These are phyloP conservation scores for Agapornis canus DNA, from an alignment of 2,797 vertebrate species.

Conservation along the genomic window DNA sequence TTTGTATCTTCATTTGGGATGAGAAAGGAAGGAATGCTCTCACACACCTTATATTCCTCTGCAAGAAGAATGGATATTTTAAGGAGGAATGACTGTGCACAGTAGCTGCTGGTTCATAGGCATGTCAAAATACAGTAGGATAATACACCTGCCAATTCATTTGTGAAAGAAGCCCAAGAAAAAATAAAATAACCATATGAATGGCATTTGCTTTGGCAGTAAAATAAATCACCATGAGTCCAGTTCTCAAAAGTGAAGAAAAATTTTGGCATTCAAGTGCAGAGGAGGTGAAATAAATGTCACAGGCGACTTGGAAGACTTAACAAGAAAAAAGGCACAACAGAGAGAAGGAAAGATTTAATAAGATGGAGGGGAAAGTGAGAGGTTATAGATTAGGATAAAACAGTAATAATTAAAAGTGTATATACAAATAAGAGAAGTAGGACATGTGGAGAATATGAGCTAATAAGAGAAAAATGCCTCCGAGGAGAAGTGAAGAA, in stretches of 20 bases:
- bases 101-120: neutral
- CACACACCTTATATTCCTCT: neutral
- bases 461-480: neutral
- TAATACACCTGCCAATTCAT: neutral
- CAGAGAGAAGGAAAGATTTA: neutral
- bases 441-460: neutral
- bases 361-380: neutral
- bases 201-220: neutral
- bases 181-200: neutral
- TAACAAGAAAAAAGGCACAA: neutral
- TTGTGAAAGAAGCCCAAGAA: neutral
- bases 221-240: neutral
- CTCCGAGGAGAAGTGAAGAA: neutral
- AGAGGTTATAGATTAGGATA: neutral
- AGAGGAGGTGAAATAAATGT: neutral
- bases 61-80: slow-evolving; percentile 4
- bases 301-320: neutral
- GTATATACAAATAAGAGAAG: neutral
- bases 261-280: neutral
- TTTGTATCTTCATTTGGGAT: neutral
- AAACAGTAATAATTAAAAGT: neutral
- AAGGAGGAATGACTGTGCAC: neutral
- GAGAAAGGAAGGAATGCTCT: neutral
- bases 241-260: neutral
- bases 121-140: neutral